phyloP scores from a whole-genome alignment of 1,140 invertebrate genomes.

The Choristoneura fumiferana region DNA sequence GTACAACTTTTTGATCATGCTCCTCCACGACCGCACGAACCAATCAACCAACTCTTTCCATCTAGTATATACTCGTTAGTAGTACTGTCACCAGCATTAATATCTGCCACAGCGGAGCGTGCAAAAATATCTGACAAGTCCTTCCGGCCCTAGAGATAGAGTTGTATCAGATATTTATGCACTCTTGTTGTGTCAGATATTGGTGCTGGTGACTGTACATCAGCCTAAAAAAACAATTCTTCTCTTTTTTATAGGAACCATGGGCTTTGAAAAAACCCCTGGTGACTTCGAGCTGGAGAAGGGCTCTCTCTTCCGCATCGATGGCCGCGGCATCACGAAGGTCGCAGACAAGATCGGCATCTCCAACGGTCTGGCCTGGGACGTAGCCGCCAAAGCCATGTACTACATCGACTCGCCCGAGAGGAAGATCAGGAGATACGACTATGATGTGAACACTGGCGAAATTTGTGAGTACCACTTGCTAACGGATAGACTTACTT shows the following conservation, averaged over 20 bases:
- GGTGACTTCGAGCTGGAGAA: conserved; percentile 64
- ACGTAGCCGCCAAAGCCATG: conserved; percentile 81
- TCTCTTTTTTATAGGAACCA: conserved; percentile 78
- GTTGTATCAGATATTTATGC: too few species aligned
- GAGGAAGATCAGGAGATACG: conserved; percentile 81
- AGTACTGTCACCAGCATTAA: too few species aligned
- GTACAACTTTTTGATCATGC: too few species aligned
- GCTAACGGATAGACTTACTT: neutral
- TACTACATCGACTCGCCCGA: conserved; percentile 86
- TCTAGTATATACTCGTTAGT: too few species aligned
- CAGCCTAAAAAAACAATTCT: too few species aligned
- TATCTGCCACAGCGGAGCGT: too few species aligned
- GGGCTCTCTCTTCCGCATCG: conserved; percentile 77
- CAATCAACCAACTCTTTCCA: too few species aligned
- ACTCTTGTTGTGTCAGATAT: too few species aligned
- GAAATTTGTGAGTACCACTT: conserved; percentile 47
- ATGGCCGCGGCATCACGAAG: conserved; percentile 44
- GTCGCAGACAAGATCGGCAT: conserved; percentile 78
- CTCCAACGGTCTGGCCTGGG: conserved; percentile 90
- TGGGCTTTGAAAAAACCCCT: conserved; percentile 77
- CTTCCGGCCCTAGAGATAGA: too few species aligned
- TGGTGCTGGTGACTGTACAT: too few species aligned
- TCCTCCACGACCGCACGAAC: too few species aligned
- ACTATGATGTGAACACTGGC: conserved; percentile 83
- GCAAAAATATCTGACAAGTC: too few species aligned